phyloP scores from a whole-genome alignment of 2,888 invertebrate genomes.

The Iphiclides podalirius region DNA sequence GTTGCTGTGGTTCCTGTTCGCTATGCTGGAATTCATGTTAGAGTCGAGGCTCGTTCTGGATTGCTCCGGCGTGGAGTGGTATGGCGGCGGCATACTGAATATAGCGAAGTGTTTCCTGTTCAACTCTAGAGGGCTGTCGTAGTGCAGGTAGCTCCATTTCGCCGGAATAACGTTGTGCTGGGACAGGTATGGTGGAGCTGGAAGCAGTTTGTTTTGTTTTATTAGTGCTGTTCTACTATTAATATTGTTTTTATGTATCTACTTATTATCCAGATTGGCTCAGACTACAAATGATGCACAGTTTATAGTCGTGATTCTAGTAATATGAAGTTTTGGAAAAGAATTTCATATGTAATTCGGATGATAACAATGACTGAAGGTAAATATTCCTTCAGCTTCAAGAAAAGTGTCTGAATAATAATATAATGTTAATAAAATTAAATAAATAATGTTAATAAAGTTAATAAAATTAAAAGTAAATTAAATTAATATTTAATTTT shows the following conservation, averaged over 20 bases:
- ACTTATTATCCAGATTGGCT: too few species aligned
- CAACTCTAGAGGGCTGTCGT: conserved; percentile 64
- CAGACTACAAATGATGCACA: too few species aligned
- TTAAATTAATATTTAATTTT: background rate
- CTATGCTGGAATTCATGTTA: conserved; percentile 85
- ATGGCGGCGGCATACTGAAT: conserved; percentile 87
- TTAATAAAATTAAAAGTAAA: background rate
- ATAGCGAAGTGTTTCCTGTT: conserved; percentile 82
- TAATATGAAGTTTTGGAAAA: too few species aligned
- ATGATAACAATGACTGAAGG: too few species aligned
- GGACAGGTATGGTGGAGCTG: conserved; percentile 90
- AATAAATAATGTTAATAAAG: background rate
- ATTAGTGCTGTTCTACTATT: too few species aligned
- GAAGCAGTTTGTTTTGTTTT: conserved; percentile 45
- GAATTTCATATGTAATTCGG: too few species aligned
- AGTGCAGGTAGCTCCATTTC: conserved; percentile 88
- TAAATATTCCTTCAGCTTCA: too few species aligned
- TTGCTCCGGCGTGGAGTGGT: conserved; percentile 82
- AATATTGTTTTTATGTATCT: too few species aligned
- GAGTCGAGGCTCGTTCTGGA: conserved; percentile 76
- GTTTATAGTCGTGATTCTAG: too few species aligned
- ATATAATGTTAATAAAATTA: conserved; percentile 4
- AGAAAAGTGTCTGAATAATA: too few species aligned
- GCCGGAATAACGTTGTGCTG: conserved; percentile 90
- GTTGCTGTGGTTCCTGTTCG: conserved; percentile 80